Conservation (phyloP, 2,888 invertebrate genomes). For the Rapana venosa region DNA sequence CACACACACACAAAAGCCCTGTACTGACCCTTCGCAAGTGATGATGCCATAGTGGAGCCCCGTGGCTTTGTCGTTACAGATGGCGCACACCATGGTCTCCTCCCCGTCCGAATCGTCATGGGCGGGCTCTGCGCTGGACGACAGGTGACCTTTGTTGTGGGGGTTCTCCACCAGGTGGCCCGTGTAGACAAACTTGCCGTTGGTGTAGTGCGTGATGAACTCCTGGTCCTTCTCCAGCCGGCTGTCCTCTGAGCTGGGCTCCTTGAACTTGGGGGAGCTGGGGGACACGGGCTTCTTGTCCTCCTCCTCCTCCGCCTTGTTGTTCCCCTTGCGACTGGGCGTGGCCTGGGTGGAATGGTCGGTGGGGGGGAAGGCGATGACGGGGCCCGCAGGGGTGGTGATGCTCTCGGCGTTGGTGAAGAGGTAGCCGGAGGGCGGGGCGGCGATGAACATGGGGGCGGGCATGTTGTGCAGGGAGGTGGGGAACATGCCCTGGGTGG, state of each 20-base stretch:
- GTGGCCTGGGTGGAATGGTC: slow-evolving; percentile 46
- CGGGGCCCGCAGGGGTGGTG: slow-evolving; percentile 43
- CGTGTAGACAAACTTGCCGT: slow-evolving; percentile 65
- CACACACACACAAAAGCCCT: neutral
- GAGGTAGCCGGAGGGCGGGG: slow-evolving; percentile 46
- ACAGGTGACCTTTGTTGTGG: slow-evolving; percentile 46
- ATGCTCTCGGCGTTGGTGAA: slow-evolving; percentile 38
- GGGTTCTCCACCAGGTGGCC: slow-evolving; percentile 60
- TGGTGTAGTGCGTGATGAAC: slow-evolving; percentile 70
- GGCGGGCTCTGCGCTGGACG: slow-evolving; percentile 31
- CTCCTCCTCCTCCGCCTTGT: neutral
- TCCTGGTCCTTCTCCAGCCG: slow-evolving; percentile 55
- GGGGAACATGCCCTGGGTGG: slow-evolving; percentile 48
- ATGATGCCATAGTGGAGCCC: slow-evolving; percentile 99
- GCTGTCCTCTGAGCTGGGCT: slow-evolving; percentile 43
- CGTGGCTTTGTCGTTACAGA: slow-evolving; percentile 98
- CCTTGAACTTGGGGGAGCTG: slow-evolving; percentile 45
- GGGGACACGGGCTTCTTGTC: slow-evolving; percentile 17
- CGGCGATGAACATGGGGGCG: slow-evolving; percentile 52
- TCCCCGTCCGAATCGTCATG: slow-evolving; percentile 84
- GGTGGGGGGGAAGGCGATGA: slow-evolving; percentile 49
- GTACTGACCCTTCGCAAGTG: slow-evolving; percentile 94
- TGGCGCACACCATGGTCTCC: slow-evolving; percentile 81
- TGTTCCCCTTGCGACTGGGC: slow-evolving; percentile 30
- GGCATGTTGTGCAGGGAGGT: slow-evolving; percentile 45